These are phyloP conservation scores for Drosophila aldrichi DNA, from an alignment of 2,888 invertebrate species.

Conservation along the genomic window DNA sequence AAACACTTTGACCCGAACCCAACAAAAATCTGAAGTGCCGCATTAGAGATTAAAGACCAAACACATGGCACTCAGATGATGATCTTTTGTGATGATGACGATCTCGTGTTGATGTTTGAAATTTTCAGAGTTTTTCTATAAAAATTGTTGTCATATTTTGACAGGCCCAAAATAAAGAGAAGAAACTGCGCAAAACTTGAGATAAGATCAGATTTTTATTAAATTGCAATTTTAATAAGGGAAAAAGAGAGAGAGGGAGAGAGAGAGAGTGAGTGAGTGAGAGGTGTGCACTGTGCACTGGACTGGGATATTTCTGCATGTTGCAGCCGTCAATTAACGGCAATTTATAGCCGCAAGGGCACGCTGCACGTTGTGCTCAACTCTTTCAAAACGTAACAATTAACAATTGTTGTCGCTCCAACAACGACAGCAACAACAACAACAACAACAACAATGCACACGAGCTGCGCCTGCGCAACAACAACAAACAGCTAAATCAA, in stretches of 20 bases:
- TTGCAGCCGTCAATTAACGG: conserved; percentile 65
- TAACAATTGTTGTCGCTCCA: conserved; percentile 74
- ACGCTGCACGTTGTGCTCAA: conserved; percentile 21
- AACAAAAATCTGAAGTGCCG: conserved; percentile 59
- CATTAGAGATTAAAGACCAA: conserved; percentile 68
- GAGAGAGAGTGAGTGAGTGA: not conserved
- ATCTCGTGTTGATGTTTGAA: not conserved
- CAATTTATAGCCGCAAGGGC: conserved; percentile 64
- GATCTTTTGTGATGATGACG: conserved; percentile 13
- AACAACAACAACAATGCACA: conserved; percentile 28
- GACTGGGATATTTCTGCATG: conserved; percentile 4
- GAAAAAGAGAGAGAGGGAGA: not conserved
- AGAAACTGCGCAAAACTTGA: conserved; percentile 13
- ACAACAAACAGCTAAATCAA: conserved; percentile 69
- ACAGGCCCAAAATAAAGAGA: conserved; percentile 33
- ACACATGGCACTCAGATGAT: conserved; percentile 18
- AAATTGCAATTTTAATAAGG: not conserved
- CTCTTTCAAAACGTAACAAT: conserved; percentile 64
- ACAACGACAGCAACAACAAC: too few relatives aligned
- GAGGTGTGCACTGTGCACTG: too few relatives aligned
- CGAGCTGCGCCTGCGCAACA: conserved; percentile 70
- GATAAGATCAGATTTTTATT: conserved; percentile 16
- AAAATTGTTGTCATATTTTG: conserved; percentile 58
- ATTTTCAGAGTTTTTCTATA: not conserved
- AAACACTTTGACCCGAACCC: conserved; percentile 76